Evolutionary conservation across 2,113 vertebrate genomes (phyloP).

Genomic region (Muntiacus reevesi): DNA sequence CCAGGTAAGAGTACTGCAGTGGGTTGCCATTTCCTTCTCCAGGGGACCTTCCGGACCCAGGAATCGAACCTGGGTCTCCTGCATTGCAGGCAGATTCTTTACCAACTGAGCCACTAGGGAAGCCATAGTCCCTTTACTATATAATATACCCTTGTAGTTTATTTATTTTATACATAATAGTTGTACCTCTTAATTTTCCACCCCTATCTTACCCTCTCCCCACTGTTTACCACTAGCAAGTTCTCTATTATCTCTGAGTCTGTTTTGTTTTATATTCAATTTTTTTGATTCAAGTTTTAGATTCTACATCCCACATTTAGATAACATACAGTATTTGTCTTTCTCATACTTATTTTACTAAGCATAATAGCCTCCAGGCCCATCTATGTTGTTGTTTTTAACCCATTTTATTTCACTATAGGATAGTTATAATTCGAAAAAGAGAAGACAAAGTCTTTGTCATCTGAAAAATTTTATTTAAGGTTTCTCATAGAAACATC

Average conservation of each 20-base stretch:
- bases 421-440: background rate
- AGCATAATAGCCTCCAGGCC: background rate
- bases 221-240: background rate
- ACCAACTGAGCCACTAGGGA: background rate
- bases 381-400: background rate
- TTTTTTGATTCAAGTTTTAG: background rate
- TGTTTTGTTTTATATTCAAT: background rate
- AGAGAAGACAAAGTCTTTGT: background rate
- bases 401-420: background rate
- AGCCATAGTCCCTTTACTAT: background rate
- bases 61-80: fast-evolving
- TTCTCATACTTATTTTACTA: background rate
- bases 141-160: background rate
- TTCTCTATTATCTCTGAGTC: background rate
- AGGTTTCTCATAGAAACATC: background rate
- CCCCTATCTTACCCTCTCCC: background rate
- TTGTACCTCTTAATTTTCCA: background rate
- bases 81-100: background rate
- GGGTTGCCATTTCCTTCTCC: background rate
- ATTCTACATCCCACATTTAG: background rate
- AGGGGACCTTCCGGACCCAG: background rate
- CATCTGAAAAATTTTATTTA: background rate
- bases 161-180: background rate
- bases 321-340: background rate
- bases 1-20: background rate